phyloP scores from a whole-genome alignment of 2,888 invertebrate genomes.

The Cryptus armator region DNA sequence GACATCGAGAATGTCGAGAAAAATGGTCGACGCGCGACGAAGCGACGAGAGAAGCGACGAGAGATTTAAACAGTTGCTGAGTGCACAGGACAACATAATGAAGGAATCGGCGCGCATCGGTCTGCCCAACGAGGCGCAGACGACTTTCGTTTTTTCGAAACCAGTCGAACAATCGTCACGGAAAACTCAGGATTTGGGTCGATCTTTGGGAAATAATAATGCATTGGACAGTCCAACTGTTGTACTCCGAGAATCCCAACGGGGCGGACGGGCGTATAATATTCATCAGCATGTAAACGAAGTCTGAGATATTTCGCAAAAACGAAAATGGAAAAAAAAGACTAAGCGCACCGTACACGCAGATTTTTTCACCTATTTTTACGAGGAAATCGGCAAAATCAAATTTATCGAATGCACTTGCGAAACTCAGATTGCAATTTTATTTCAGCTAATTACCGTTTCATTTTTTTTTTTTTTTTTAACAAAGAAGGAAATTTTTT shows the following conservation, averaged over 20 bases:
- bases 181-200: conserved; percentile 33
- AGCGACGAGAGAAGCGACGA: conserved; percentile 74
- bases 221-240: conserved; percentile 75
- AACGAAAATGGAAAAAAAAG: neutral
- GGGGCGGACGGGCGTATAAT: conserved; percentile 83
- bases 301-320: conserved; percentile 73
- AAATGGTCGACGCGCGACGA: conserved; percentile 62
- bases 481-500: no score
- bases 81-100: conserved; percentile 83
- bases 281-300: conserved; percentile 84
- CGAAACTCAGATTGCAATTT: no score
- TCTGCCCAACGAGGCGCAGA: conserved; percentile 76
- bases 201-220: conserved; percentile 36
- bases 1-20: conserved; percentile 71
- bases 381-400: no score
- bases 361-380: no score
- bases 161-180: conserved; percentile 66
- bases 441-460: no score
- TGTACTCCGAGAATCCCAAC: conserved; percentile 81
- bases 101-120: conserved; percentile 82
- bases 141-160: conserved; percentile 81
- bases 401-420: no score
- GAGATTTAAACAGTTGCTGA: conserved; percentile 82
- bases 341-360: neutral
- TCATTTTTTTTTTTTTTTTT: no score